A percentile compares a stretch with the other conserved stretches of the same genome.
Conservation (phyloP, 2,797 vertebrate genomes). For the Tenualosa thibaudeaui region DNA sequence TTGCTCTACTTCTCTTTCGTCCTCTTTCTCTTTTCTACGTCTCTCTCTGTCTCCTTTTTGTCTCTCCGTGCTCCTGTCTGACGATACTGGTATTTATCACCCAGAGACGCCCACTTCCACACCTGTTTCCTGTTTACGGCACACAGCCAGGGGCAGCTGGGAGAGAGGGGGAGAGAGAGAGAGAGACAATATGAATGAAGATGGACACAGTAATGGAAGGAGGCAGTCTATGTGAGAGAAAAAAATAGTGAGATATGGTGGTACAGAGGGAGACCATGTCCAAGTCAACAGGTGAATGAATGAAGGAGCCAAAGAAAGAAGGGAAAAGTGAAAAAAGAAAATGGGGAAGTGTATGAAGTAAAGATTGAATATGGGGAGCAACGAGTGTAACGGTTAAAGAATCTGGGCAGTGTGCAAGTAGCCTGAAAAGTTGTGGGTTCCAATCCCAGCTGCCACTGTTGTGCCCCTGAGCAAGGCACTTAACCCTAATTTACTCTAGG, state of each 20-base stretch:
- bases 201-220: background rate
- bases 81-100: constrained; percentile 60
- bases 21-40: constrained; percentile 3
- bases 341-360: background rate
- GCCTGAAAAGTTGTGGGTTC: too few relatives aligned
- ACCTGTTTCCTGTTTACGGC: constrained; percentile 60
- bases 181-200: background rate
- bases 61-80: constrained; percentile 37
- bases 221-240: background rate
- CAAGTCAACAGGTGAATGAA: background rate
- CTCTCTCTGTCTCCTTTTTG: background rate
- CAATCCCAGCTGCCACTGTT: too few relatives aligned
- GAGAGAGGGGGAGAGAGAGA: constrained; percentile 25
- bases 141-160: constrained; percentile 53
- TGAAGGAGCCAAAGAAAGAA: background rate
- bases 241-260: background rate
- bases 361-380: background rate
- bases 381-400: background rate
- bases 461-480: too few relatives aligned
- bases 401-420: too few relatives aligned
- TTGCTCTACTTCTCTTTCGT: constrained; percentile 26
- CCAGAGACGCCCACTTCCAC: constrained; percentile 48
- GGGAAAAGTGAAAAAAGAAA: background rate
- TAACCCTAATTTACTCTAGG: too few relatives aligned
- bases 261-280: background rate